Conservation (phyloP, 2,888 invertebrate species). For the Catocala sponsa region DNA sequence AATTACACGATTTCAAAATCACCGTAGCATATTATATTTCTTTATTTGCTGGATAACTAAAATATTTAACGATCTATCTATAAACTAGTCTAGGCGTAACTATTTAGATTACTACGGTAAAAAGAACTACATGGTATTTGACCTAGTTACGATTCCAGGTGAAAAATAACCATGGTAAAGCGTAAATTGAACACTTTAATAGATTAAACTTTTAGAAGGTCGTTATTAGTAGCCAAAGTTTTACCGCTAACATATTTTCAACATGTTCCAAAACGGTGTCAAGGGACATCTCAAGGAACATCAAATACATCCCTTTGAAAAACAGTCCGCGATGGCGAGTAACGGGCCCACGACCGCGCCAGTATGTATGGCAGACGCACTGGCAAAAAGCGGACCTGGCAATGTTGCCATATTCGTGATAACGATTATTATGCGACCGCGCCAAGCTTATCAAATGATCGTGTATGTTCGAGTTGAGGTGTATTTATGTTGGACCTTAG, state of each 20-base stretch:
- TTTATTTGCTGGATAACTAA: too few species aligned
- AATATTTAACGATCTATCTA: too few species aligned
- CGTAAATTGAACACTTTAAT: too few species aligned
- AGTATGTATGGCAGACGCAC: constrained; percentile 71
- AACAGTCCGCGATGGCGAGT: constrained; percentile 44
- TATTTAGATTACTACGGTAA: too few species aligned
- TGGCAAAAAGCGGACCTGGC: constrained; percentile 68
- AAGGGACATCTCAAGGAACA: constrained; percentile 28
- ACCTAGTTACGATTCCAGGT: too few species aligned
- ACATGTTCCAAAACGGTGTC: constrained; percentile 26
- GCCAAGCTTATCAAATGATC: constrained; percentile 52
- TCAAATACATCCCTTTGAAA: constrained; percentile 24
- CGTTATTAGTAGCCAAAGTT: background rate
- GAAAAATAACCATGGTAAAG: too few species aligned
- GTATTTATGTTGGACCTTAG: constrained; percentile 19
- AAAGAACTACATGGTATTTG: too few species aligned
- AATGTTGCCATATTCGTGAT: constrained; percentile 69
- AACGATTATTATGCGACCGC: constrained; percentile 73
- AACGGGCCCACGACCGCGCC: constrained; percentile 72
- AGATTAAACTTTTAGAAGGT: background rate
- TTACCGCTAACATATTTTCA: background rate
- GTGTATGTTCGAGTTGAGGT: constrained; percentile 34
- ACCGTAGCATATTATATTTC: too few species aligned
- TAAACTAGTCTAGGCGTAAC: too few species aligned
- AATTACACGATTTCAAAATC: too few species aligned